Base-by-base conservation (phyloP, 2,797 vertebrate genomes). In the Harpagifer antarcticus region DNA sequence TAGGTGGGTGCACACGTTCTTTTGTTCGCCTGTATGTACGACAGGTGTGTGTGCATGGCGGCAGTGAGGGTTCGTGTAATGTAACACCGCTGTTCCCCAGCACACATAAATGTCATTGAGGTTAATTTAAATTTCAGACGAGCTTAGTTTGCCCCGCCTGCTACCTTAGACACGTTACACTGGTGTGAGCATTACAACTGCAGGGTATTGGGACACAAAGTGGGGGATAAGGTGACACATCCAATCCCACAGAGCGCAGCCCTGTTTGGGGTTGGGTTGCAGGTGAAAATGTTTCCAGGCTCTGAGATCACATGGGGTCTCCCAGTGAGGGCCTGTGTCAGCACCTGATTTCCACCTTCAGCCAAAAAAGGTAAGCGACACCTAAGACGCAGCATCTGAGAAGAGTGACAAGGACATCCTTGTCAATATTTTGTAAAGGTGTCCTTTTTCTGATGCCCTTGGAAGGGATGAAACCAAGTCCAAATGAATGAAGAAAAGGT, bases 51-150 rank as follows among this genome's bases (percentile, higher is more conserved):
- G 77, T 86, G 80, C 81, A 86, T 83, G 76, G 77, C 52, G 17
- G 64, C 53, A 76, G 80, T 78, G 79, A 76, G 81, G 80, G 74
- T 76, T 70, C 42, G 4, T 66, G 94, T 94, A 94, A 94, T 81
- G 82, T 82, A 89, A 94, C 88, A 89, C 91, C 86, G 63, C 67
- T 86, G 84, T 85, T 89, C 82, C 68, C 86, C 84, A 19, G 90
- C 90, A 86, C 88, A 90, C 89, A 93, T 73, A 90, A 91, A 92
- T 90, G 93, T 90, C 72, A 55, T 89, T 87, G 88, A 90, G 92
- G 91, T 95, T 94, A 85, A 93, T 93, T 95, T 94, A 95, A 91
- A 94, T 95, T 91, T 91, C 91, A 93, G 85, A 64, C 68, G 87
- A 57, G 89, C 86, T 91, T 92, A 65, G 79, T 66, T 89, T 88